Evolutionary conservation across 2,113 vertebrate genomes (phyloP), one percentile per base, ranked within the genome.

Genomic region (Maccullochella peelii): DNA sequence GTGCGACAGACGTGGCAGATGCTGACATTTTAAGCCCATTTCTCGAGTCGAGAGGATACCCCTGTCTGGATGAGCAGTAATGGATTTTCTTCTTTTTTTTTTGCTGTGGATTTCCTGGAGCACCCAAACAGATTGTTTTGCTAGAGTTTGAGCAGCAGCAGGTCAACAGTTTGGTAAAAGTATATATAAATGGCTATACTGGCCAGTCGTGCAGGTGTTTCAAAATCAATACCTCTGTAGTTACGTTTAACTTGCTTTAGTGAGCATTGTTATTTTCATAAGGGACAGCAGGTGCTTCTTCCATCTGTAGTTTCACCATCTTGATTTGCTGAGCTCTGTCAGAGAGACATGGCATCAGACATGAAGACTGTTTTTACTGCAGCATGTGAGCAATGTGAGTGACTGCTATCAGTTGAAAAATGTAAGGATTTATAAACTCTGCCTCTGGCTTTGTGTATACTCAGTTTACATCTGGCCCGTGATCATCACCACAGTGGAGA

Each of bases 1-100:
- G 86, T 38, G 81, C 86, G 84, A 87, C 87, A 91, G 69, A 85
- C 77, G 67, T 86, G 85, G 78, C 82, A 91, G 84, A 94, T 82
- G 81, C 82, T 94, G 90, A 90, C 84, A 86, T 93, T 88, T 90
- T 87, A 90, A 91, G 75, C 88, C 82, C 58, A 82, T 91, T 77
- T 83, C 83, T 90, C 70, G 61, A 23, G 73, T 80, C 8, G n/a
- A 83, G 87, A 87, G 83, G 86, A 88, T 76, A 47, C 76, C 83
- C 54, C 61, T 67, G 85, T 88, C 77, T 88, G 80, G 76, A 73
- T 87, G 82, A 83, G 82, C 71, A 71, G 75, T 88, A 84, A 83
- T 85, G 78, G 85, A 49, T 57, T 82, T 63, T 57, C 15, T 66
- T 33, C 5, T 67, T 68, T 71, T 36, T 47, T 63, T 69, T 71